These are phyloP conservation scores for Drosophila lutescens DNA, from an alignment of 2,888 invertebrate genomes.

Conservation along the genomic window DNA sequence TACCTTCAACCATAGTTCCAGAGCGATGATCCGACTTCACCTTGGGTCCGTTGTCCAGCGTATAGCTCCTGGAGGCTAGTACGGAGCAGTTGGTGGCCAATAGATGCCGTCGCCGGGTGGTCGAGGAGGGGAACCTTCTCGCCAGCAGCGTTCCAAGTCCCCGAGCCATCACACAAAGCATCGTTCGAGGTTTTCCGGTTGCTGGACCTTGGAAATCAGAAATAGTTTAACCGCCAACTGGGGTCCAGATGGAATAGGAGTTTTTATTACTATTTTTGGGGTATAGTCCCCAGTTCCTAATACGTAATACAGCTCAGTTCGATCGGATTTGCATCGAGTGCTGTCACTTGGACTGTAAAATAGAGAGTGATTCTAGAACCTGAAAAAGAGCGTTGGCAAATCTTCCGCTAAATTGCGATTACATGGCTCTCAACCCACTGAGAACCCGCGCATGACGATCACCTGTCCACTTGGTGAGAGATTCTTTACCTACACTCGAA, in stretches of 20 bases:
- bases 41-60: slow-evolving; percentile 1
- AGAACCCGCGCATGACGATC: slow-evolving; percentile 19
- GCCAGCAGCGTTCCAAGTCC: slow-evolving; percentile 7
- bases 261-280: neutral
- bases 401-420: slow-evolving; percentile 5
- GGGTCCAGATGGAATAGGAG: neutral
- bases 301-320: slow-evolving; percentile 37
- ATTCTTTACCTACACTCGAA: neutral
- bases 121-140: neutral
- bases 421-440: slow-evolving; percentile 16
- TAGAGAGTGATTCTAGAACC: slow-evolving; percentile 13
- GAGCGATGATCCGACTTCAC: slow-evolving; percentile 52
- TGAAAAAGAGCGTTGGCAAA: slow-evolving; percentile 1
- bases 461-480: slow-evolving; percentile 18
- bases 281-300: slow-evolving; percentile 2
- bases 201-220: neutral
- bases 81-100: neutral
- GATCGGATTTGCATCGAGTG: slow-evolving; percentile 40
- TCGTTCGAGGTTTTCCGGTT: slow-evolving; percentile 6
- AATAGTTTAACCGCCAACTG: neutral
- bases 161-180: slow-evolving; percentile 15
- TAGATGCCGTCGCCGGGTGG: neutral
- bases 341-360: slow-evolving; percentile 26
- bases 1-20: slow-evolving; percentile 60
- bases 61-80: neutral